Evolutionary conservation across 2,888 invertebrate genomes (phyloP).

Genomic region (Apomyelois bistriatella): DNA sequence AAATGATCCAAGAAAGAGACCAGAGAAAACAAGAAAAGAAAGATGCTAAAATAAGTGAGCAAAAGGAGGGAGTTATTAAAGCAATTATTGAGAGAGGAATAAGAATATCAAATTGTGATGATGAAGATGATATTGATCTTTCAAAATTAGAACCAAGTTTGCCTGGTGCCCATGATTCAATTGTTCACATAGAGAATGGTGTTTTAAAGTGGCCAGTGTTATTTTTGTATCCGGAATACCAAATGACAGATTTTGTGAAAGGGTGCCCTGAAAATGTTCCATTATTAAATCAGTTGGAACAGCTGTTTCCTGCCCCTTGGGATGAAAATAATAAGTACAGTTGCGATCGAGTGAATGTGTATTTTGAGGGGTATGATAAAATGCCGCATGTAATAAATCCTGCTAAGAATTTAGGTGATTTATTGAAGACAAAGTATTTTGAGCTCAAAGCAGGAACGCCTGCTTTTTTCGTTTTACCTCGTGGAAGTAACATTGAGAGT

Average conservation of each 20-base stretch:
- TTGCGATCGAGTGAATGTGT: conserved; percentile 81
- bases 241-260: conserved; percentile 92
- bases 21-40: conserved; percentile 71
- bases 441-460: conserved; percentile 83
- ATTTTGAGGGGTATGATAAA: conserved; percentile 85
- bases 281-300: conserved; percentile 68
- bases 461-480: conserved; percentile 81
- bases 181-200: conserved; percentile 82
- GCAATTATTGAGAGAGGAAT: conserved; percentile 70
- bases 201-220: conserved; percentile 92
- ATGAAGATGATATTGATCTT: conserved; percentile 66
- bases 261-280: conserved; percentile 86
- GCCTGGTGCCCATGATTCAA: conserved; percentile 82
- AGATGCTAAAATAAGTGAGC: conserved; percentile 61
- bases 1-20: conserved; percentile 73
- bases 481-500: conserved; percentile 78
- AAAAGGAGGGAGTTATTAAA: conserved; percentile 56
- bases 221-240: conserved; percentile 93
- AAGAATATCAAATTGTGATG: conserved; percentile 75
- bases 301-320: conserved; percentile 87
- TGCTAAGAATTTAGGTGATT: conserved; percentile 76
- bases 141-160: conserved; percentile 82
- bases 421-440: conserved; percentile 81
- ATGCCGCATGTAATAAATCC: conserved; percentile 81
- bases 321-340: conserved; percentile 84